phyloP scores from a whole-genome alignment of 2,113 vertebrate species.

The Forbesichthys agassizii region DNA sequence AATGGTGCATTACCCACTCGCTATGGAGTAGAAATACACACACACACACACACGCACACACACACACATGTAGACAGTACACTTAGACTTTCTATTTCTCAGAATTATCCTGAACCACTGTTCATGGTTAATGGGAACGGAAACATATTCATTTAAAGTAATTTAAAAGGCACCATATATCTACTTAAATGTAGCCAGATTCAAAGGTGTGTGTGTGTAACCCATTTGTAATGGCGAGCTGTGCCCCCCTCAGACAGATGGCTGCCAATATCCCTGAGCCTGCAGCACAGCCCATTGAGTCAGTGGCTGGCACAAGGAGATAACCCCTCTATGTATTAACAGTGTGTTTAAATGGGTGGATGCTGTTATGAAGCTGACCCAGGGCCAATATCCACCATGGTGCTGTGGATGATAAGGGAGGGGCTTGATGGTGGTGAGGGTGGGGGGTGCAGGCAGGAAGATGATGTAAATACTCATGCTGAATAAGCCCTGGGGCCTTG shows the following conservation, averaged over 20 bases:
- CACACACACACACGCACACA: too few relatives aligned
- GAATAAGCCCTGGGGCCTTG: slow-evolving; percentile 52
- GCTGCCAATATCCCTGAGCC: slow-evolving; percentile 45
- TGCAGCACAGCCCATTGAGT: slow-evolving; percentile 45
- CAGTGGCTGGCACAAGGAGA: slow-evolving; percentile 52
- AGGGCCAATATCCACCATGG: slow-evolving; percentile 56
- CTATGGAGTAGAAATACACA: too few relatives aligned
- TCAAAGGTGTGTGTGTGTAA: too few relatives aligned
- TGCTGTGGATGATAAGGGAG: slow-evolving; percentile 62
- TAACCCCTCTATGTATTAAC: slow-evolving; percentile 65
- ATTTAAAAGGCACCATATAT: too few relatives aligned
- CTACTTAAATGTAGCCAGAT: too few relatives aligned
- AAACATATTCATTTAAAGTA: too few relatives aligned
- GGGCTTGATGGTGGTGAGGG: background rate
- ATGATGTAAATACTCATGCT: slow-evolving; percentile 71
- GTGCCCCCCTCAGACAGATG: slow-evolving; percentile 11
- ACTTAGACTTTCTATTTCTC: too few relatives aligned
- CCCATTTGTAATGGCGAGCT: too few relatives aligned
- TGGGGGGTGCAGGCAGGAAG: slow-evolving; percentile 68
- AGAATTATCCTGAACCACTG: too few relatives aligned
- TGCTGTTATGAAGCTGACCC: slow-evolving; percentile 66
- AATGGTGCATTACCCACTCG: too few relatives aligned
- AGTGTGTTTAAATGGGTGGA: slow-evolving; percentile 70
- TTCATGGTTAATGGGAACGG: too few relatives aligned
- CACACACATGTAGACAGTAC: too few relatives aligned